Percentiles rank a stretch among this genome's conserved stretches.
Evolutionary conservation across 2,888 invertebrate genomes (phyloP).

Genomic region (Lysandra coridon): DNA sequence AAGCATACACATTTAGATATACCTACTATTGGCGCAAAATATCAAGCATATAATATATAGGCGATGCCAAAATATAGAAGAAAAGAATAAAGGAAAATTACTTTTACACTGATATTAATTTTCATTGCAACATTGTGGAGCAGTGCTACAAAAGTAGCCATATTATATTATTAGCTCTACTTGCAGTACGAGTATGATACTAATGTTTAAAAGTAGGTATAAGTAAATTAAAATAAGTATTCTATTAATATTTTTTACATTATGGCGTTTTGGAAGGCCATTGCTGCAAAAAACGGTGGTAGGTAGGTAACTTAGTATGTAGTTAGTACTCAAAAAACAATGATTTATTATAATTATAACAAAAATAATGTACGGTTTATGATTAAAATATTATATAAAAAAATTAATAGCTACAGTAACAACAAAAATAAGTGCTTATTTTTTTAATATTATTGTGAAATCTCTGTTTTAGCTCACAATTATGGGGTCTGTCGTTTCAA

Average conservation of each 20-base stretch:
- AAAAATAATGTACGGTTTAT: too few species aligned
- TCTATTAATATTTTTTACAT: not conserved
- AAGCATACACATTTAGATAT: conserved; percentile 37
- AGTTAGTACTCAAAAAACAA: not conserved
- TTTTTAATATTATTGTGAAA: not conserved
- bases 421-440: not conserved
- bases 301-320: not conserved
- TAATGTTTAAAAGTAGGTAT: not conserved
- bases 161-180: too few species aligned
- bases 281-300: not conserved
- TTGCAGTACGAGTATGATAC: too few species aligned
- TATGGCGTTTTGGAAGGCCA: not conserved
- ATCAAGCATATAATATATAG: not conserved
- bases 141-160: not conserved
- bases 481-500: not conserved
- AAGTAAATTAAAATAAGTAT: not conserved
- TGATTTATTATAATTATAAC: too few species aligned
- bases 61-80: not conserved
- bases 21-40: conserved; percentile 14
- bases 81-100: not conserved
- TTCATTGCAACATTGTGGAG: not conserved
- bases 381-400: not conserved
- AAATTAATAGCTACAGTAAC: not conserved
- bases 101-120: too few species aligned
- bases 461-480: not conserved